phyloP scores from a whole-genome alignment of 2,797 vertebrate genomes.

The Chanos chanos region DNA sequence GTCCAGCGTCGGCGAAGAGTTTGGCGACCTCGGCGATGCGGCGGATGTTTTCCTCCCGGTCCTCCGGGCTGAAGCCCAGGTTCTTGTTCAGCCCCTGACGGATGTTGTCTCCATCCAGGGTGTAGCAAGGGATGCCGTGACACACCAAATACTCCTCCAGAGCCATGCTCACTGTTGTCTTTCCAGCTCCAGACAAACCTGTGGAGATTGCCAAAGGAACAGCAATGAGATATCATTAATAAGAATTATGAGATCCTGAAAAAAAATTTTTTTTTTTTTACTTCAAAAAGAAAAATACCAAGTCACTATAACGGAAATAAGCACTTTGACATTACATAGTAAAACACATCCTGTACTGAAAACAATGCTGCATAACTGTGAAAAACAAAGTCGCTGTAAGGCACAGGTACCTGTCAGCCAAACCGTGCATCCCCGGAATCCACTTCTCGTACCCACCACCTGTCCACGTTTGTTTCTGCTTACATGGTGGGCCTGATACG shows the following conservation, averaged over 20 bases:
- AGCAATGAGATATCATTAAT: background rate
- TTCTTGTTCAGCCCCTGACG: conserved; percentile 98
- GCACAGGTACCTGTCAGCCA: conserved; percentile 90
- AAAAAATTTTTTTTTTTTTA: too few species aligned
- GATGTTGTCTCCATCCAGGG: conserved; percentile 96
- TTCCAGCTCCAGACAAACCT: conserved; percentile 97
- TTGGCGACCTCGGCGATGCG: conserved; percentile 96
- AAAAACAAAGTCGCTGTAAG: background rate
- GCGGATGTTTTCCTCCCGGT: conserved; percentile 95
- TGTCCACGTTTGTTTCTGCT: conserved; percentile 97
- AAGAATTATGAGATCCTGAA: too few species aligned
- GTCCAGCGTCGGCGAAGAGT: conserved; percentile 94
- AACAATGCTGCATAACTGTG: too few species aligned
- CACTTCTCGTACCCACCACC: conserved; percentile 93
- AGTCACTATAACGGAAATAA: background rate
- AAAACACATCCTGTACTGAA: background rate
- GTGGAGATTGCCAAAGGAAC: conserved; percentile 1
- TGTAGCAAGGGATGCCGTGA: conserved; percentile 96
- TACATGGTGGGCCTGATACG: conserved; percentile 97
- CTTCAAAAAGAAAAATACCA: background rate
- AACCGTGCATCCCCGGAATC: conserved; percentile 95
- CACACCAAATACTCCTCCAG: conserved; percentile 96
- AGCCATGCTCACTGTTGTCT: conserved; percentile 98
- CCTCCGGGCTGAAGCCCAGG: conserved; percentile 92
- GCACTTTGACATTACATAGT: background rate